Evolutionary conservation across 2,888 invertebrate genomes (phyloP), one percentile per base, ranked within the genome.

Genomic region (Hydriomena furcata): DNA sequence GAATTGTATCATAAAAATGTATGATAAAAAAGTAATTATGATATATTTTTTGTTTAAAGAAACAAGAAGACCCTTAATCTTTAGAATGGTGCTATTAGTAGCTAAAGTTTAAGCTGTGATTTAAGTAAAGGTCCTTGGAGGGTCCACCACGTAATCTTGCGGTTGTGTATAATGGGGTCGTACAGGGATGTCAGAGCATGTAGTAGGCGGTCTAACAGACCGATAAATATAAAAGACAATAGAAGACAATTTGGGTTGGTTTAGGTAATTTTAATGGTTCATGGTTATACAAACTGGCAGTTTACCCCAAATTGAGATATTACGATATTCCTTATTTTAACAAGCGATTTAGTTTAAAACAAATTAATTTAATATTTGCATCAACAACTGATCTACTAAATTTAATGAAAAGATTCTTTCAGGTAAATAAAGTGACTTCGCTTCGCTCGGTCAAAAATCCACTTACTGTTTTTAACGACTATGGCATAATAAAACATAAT

Each of bases 141-240:
- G 50, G 41, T 27, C 34, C 28, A 27, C 37, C 30, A 11, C 41
- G 36, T 48, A 47, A 57, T 48, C 37, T 31, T 23, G 57, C 13
- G 53, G 57, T 48, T 42, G 28, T 57, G 47, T 32, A 35, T 52
- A 52, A 41, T 38, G 35, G 24, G 40, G 38, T 35, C 31, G 35
- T 49, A 36, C 4, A 38, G 25, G 31, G 48, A 32, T 45, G 32
- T 31, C n/a, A 10, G 35, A 43, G 10, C 10, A 34, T 20, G 32
- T 52, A 46, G 21, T 52, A 46, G 21, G 37, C 24, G 38, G 38
- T 50, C 24, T 20, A 10, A 30, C 11, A 32, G 28, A 23, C 28
- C 17, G 23, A 27, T 40, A 34, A 28, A 38, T 23, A 28, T 8
- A 17, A 10, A 34, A 38, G 34, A 38, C 23, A 43, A 28, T 25